Evolutionary conservation across 2,888 invertebrate genomes (phyloP).

Genomic region (Scelioninae gen. 1): DNA sequence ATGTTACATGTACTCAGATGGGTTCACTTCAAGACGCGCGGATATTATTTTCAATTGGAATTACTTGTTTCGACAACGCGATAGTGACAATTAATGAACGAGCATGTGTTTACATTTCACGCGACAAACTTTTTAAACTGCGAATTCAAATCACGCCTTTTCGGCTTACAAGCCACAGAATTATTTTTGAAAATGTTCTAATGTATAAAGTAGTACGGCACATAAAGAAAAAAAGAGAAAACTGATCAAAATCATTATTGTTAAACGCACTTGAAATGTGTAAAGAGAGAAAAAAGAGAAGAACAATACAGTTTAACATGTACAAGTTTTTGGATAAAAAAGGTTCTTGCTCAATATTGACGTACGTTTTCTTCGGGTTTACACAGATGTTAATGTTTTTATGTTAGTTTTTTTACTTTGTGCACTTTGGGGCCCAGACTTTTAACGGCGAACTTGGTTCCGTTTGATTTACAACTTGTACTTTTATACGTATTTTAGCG

Average conservation of each 20-base stretch:
- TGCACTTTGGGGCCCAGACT: background rate
- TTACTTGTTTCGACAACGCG: slow-evolving; percentile 18
- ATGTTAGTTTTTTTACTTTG: too few relatives aligned
- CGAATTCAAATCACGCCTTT: slow-evolving; percentile 49
- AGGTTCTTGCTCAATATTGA: slow-evolving; percentile 32
- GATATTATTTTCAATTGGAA: slow-evolving; percentile 11
- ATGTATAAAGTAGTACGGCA: slow-evolving; percentile 33
- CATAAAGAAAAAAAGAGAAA: slow-evolving; percentile 4
- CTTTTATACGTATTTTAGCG: slow-evolving; percentile 15
- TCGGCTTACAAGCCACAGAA: slow-evolving; percentile 33
- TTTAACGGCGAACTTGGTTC: background rate
- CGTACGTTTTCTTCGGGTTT: too few relatives aligned
- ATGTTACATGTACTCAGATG: too few relatives aligned
- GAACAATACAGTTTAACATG: background rate
- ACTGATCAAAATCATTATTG: slow-evolving; percentile 20
- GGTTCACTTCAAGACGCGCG: too few relatives aligned
- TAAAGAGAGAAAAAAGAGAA: slow-evolving; percentile 3
- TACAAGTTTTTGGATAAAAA: slow-evolving; percentile 10
- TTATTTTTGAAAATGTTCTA: slow-evolving; percentile 51
- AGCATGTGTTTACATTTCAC: slow-evolving; percentile 42
- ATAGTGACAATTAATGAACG: slow-evolving; percentile 31
- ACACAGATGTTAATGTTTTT: too few relatives aligned
- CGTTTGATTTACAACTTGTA: slow-evolving; percentile 1
- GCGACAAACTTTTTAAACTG: slow-evolving; percentile 32
- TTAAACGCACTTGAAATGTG: slow-evolving; percentile 6